These are phyloP conservation scores for Melopsittacus undulatus DNA, from an alignment of 2,797 vertebrate genomes.

Conservation along the genomic window DNA sequence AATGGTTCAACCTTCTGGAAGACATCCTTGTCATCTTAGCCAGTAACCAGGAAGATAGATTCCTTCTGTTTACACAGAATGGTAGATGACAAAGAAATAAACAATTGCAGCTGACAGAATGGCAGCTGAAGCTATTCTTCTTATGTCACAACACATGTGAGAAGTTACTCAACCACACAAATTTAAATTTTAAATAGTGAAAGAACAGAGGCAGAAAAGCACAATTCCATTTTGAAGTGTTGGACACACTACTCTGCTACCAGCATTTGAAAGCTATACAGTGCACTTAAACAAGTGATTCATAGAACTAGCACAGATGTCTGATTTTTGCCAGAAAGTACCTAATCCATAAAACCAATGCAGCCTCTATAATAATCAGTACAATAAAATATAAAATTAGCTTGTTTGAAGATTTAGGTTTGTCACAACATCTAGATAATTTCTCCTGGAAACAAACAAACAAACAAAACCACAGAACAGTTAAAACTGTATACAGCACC, in stretches of 20 bases:
- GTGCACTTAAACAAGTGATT: background rate
- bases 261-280: background rate
- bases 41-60: background rate
- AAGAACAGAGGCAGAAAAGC: background rate
- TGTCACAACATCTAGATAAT: background rate
- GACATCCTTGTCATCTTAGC: background rate
- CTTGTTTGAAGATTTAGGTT: background rate
- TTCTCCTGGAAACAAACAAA: background rate
- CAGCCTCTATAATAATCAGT: background rate
- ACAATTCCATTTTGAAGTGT: background rate
- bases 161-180: conserved; percentile 1
- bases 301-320: background rate
- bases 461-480: background rate
- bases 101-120: background rate
- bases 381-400: background rate
- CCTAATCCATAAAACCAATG: background rate
- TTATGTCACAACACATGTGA: background rate
- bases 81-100: background rate
- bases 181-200: background rate
- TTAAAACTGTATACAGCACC: background rate
- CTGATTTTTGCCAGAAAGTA: background rate
- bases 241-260: background rate
- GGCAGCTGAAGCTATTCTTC: background rate
- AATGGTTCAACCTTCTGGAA: background rate
- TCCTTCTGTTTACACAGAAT: background rate